phyloP scores from a whole-genome alignment of 30 jellyfish, hydroid and myxozoan genomes.

The Pelagia noctiluca region DNA sequence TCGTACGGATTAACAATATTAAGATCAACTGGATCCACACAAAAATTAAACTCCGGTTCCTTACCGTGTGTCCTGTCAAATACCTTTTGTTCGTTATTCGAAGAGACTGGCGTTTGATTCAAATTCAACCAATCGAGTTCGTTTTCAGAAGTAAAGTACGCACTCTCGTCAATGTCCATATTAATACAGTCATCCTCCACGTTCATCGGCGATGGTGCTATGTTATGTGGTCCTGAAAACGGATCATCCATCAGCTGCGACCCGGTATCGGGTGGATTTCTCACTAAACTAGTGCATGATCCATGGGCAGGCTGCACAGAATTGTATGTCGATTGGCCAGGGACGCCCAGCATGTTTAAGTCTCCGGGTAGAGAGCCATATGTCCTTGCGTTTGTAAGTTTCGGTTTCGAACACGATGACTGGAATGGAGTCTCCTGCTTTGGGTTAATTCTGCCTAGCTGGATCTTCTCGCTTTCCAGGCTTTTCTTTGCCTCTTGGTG shows the following conservation, averaged over 20 bases:
- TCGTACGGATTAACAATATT: not conserved
- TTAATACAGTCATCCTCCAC: constrained; percentile 41
- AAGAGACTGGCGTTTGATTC: not conserved
- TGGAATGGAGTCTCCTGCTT: not conserved
- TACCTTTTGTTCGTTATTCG: not conserved
- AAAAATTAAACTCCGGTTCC: not conserved
- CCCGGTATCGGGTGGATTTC: not conserved
- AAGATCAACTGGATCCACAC: not conserved
- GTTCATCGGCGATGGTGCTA: constrained; percentile 39
- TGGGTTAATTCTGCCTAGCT: not conserved
- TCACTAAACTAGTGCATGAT: not conserved
- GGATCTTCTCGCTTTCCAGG: not conserved
- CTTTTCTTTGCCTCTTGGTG: not conserved
- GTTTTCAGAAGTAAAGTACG: constrained; percentile 10
- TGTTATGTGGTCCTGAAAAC: not conserved
- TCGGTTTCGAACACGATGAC: not conserved
- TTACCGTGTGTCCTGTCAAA: not conserved
- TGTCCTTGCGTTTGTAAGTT: not conserved
- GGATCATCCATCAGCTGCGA: not conserved
- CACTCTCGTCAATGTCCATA: constrained; percentile 58
- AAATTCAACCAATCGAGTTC: constrained; percentile 73
- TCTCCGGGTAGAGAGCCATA: constrained; percentile 13
- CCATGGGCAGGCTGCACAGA: not conserved
- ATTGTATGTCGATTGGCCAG: not conserved
- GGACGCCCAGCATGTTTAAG: not conserved